Evolutionary conservation across 2,113 vertebrate species (phyloP).

Genomic region (Carlito syrichta): DNA sequence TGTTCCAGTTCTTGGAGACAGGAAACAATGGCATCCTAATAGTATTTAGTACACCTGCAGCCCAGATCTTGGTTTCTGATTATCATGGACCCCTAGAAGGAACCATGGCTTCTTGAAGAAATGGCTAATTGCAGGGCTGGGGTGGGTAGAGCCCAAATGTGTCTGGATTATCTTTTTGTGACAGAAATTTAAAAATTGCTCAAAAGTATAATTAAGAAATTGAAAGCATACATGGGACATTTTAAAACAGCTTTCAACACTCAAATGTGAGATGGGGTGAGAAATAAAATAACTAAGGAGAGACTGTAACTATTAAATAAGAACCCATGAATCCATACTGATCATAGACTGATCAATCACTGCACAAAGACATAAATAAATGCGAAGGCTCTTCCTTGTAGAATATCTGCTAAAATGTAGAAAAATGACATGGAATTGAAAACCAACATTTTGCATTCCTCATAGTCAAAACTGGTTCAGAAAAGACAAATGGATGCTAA

Average conservation of each 20-base stretch:
- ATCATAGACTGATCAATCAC: not conserved
- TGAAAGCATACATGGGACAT: not conserved
- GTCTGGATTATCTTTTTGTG: not conserved
- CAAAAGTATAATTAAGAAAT: not conserved
- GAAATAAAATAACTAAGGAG: not conserved
- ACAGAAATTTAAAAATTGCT: not conserved
- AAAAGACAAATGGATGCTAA: not conserved
- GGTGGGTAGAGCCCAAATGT: not conserved
- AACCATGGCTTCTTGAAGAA: not conserved
- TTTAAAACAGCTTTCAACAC: not conserved
- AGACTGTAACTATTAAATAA: not conserved
- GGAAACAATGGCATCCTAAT: not conserved
- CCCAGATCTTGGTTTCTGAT: not conserved
- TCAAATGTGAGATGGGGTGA: not conserved
- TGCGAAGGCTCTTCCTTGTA: not conserved
- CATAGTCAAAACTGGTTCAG: not conserved
- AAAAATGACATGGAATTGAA: not conserved
- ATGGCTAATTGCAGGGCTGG: not conserved
- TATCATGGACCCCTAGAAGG: not conserved
- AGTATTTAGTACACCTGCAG: not conserved
- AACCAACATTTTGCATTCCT: not conserved
- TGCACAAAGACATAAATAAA: not conserved
- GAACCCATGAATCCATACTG: not conserved
- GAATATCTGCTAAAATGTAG: not conserved
- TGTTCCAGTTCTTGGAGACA: not conserved